Evolutionary conservation across 2,888 invertebrate genomes (phyloP).

Genomic region (Galerucella calmariensis): DNA sequence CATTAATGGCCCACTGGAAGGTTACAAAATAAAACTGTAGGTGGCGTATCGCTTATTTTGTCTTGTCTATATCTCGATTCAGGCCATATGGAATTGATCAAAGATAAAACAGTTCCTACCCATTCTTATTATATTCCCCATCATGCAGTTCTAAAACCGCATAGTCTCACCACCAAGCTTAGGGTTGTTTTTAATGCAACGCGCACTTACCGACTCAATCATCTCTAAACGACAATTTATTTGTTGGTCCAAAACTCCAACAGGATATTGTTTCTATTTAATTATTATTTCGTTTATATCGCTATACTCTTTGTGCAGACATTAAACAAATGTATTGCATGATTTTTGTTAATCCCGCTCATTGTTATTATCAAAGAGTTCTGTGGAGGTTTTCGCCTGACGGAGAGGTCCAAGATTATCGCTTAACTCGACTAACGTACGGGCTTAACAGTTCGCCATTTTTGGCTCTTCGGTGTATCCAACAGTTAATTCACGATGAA

Average conservation of each 20-base stretch:
- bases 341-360: slow-evolving; percentile 5
- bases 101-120: not conserved
- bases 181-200: slow-evolving; percentile 28
- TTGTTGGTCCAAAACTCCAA: slow-evolving; percentile 29
- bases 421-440: slow-evolving; percentile 13
- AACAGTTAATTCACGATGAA: slow-evolving; percentile 22
- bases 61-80: slow-evolving; percentile 19
- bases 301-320: slow-evolving; percentile 16
- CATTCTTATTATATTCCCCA: not conserved
- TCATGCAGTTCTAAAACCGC: no score
- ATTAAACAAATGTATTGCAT: slow-evolving; percentile 31
- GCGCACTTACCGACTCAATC: not conserved
- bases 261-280: slow-evolving; percentile 23
- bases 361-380: slow-evolving; percentile 16
- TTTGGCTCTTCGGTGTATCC: slow-evolving; percentile 13
- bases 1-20: no score
- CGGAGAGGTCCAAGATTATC: slow-evolving; percentile 6
- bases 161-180: no score
- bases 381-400: slow-evolving; percentile 10
- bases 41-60: no score
- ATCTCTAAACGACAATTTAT: slow-evolving; percentile 24
- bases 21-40: no score
- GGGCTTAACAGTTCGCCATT: slow-evolving; percentile 13
- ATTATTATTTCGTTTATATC: slow-evolving; percentile 7
- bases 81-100: slow-evolving; percentile 11